Evolutionary conservation across 2,797 vertebrate genomes (phyloP).

Genomic region (Acrossocheilus wenchowensis): DNA sequence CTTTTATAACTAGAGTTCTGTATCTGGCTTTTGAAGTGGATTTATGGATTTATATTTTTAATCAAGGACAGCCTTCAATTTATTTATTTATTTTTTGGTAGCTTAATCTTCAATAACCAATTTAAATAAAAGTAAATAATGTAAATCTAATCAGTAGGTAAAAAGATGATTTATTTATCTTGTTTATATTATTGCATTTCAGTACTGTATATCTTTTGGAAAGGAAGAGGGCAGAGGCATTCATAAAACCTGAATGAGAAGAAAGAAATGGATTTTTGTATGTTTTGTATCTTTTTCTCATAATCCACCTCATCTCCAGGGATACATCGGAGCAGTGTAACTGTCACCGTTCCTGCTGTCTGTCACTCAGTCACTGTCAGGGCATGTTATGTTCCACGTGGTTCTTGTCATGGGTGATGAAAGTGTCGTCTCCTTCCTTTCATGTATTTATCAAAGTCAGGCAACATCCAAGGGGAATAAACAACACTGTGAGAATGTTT

Average conservation of each 20-base stretch:
- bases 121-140: neutral
- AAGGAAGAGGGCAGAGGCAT: neutral
- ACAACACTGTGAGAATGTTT: conserved; percentile 4
- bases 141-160: neutral
- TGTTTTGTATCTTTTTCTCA: conserved; percentile 24
- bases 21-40: neutral
- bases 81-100: neutral
- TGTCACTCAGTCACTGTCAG: conserved; percentile 42
- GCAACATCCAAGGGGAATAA: conserved; percentile 13
- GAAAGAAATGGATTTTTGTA: conserved; percentile 15
- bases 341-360: conserved; percentile 27
- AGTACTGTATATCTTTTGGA: neutral
- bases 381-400: conserved; percentile 31
- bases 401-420: conserved; percentile 27
- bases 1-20: neutral
- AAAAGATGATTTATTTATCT: neutral
- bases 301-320: conserved; percentile 17
- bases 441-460: conserved; percentile 27
- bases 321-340: neutral
- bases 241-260: neutral
- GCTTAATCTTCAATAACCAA: neutral
- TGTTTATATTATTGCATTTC: neutral
- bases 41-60: neutral
- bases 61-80: neutral
- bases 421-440: conserved; percentile 37